Evolutionary conservation across 1,140 invertebrate species (phyloP), one percentile per base, ranked within the genome.

Genomic region (Zophobas atratus): DNA sequence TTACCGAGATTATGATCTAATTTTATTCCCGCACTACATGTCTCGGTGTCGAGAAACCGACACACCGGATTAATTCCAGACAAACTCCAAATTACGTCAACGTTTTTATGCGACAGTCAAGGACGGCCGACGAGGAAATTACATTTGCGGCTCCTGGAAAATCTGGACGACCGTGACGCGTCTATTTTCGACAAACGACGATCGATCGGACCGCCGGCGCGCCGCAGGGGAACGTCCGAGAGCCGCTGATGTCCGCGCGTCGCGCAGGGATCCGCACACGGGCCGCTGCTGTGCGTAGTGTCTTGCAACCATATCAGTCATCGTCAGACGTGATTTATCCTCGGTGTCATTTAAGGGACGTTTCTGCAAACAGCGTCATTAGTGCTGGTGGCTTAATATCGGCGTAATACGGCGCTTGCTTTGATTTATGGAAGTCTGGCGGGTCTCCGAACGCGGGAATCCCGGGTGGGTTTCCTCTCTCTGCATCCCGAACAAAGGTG

Each of bases 321-420:
- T 46, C 43, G 43, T 46, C 43, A 46, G 43, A 8, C 43, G 8
- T 60, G 56, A 60, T 60, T 60, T 60, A 60, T 60, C 56, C 56
- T 6, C 3, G 6, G 56, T 35, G 56, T 60, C 38, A 39, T 60
- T 72, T 53, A 32, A 48, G 49, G 6, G 49, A 55, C 49, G 49
- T 56, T 39, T 73, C 49, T 32, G 49, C 35, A 73, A 56, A 73
- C 71, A 73, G 33, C 71, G 56, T 73, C 71, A 55, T 73, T 73
- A 73, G 71, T 73, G 49, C 38, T 43, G 38, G 60, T 43, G 60
- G 60, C 60, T 67, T 67, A 67, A 67, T 67, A 67, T 67, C 60
- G 39, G 38, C 43, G 60, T 67, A 67, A 67, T 67, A 67, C 60
- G 60, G 38, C 39, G 39, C 43, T 67, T 67, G 60, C 38, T 67